These are phyloP conservation scores for Megastigmus dorsalis DNA, from an alignment of 2,888 invertebrate species.

Conservation along the genomic window DNA sequence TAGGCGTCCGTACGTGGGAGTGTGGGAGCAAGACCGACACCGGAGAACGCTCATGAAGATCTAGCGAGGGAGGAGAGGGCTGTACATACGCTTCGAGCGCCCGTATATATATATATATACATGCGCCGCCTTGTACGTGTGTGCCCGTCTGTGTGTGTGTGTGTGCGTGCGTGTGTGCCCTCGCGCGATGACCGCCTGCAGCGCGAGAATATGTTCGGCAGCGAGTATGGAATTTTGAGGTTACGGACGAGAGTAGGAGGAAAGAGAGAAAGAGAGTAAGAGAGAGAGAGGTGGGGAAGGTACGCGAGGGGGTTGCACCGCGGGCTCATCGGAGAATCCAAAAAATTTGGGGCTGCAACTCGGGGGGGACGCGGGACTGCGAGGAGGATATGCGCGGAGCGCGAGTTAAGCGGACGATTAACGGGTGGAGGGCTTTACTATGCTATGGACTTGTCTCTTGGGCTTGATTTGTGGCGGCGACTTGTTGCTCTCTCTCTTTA, in stretches of 20 bases:
- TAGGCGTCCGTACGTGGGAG: slow-evolving; percentile 27
- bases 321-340: slow-evolving; percentile 8
- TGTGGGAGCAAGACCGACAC: slow-evolving; percentile 46
- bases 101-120: neutral
- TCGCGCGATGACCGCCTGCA: slow-evolving; percentile 42
- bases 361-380: neutral
- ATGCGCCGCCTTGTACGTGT: neutral
- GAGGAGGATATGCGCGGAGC: too few species aligned
- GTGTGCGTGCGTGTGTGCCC: neutral
- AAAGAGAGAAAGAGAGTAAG: neutral
- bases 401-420: neutral
- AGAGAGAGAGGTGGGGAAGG: neutral
- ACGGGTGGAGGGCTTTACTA: neutral
- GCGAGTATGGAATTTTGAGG: slow-evolving; percentile 32
- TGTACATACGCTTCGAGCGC: neutral
- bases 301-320: slow-evolving; percentile 10
- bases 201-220: slow-evolving; percentile 41
- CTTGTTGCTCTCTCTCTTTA: neutral
- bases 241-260: neutral
- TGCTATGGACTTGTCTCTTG: neutral
- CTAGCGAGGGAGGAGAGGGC: slow-evolving; percentile 18
- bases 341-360: slow-evolving; percentile 32
- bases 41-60: slow-evolving; percentile 38
- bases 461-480: slow-evolving; percentile 21
- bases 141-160: neutral